These are phyloP conservation scores for Luscinia luscinia DNA, from an alignment of 2,797 vertebrate species.

Conservation along the genomic window DNA sequence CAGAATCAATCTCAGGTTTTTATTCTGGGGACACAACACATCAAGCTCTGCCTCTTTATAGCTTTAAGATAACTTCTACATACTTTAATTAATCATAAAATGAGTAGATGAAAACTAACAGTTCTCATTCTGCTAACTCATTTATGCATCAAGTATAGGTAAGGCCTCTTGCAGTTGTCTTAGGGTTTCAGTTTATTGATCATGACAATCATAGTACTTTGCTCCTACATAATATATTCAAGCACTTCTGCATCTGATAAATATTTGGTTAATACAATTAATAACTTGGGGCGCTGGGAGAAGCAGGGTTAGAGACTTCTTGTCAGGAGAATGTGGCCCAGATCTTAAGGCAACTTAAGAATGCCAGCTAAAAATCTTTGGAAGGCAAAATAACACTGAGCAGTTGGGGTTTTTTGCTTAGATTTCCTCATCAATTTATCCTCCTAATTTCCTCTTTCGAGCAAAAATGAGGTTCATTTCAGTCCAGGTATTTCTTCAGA, in stretches of 20 bases:
- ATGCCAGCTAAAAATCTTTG: not conserved
- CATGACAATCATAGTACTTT: not conserved
- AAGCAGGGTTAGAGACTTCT: not conserved
- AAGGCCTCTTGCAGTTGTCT: not conserved
- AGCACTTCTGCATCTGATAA: not conserved
- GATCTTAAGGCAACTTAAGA: not conserved
- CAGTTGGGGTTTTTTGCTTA: not conserved
- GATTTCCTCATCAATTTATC: not conserved
- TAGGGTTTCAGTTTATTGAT: not conserved
- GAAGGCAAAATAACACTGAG: not conserved
- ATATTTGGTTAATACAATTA: not conserved
- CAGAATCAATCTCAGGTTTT: not conserved
- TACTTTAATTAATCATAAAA: not conserved
- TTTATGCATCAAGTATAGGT: not conserved
- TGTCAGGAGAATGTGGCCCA: not conserved
- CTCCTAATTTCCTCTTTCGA: not conserved
- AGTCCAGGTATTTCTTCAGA: not conserved
- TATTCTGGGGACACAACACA: not conserved
- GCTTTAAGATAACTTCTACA: not conserved
- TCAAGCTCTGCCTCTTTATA: not conserved
- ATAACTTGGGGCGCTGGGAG: not conserved
- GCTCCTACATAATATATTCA: not conserved
- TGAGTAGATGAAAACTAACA: not conserved
- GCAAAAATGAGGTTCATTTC: not conserved
- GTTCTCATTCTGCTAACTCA: not conserved